Base-by-base conservation (phyloP, 1,140 invertebrate species). In the Nautilus pompilius region DNA sequence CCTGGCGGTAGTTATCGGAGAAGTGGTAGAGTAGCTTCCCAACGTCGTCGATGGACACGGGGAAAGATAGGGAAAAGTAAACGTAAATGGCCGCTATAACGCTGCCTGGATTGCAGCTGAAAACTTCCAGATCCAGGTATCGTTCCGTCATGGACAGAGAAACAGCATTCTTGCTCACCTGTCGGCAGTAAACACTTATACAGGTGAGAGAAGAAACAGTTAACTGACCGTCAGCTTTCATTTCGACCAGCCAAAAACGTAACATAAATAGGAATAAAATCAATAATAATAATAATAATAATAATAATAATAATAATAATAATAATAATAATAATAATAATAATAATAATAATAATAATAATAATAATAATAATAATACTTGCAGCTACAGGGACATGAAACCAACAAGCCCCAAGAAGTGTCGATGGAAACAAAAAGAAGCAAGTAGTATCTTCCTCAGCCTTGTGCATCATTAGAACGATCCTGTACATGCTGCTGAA, bases 241-340 rank as follows among this genome's bases (percentile, higher is more conserved):
- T 41, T 41, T 41, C 36, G n/a, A 41, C 8, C n/a, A 41, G n/a
- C n/a, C 8, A 41, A 10, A 41, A 41, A 10, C 8, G n/a, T 41
- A 41, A 41, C n/a, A 41, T 10, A 10, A 41, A 41, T 41, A 41
- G n/a, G 8, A 41, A 41, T 41, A 41, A 41, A 10, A 41, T 10
- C n/a, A 41, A 10, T 41, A 41, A 41, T 41, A 41, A 41, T 41
- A 41, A 41, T 41, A 41, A 10, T 20, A 10, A 20, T 49, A 49
- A 49, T 49, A 49, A 49, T 20, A 49, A 6, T 49, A 20, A 49
- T 49, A 49, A 49, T 20, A 49, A 49, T 49, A 49, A 10, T 49
- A 49, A 49, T 49, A 49, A 49, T 49, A 6, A 6, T 20, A 49
- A 5, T 20, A 49, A 49, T 49, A 49, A 49, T 5, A 49, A 20